phyloP scores from a whole-genome alignment of 1,140 invertebrate genomes.

The Monomorium pharaonis region DNA sequence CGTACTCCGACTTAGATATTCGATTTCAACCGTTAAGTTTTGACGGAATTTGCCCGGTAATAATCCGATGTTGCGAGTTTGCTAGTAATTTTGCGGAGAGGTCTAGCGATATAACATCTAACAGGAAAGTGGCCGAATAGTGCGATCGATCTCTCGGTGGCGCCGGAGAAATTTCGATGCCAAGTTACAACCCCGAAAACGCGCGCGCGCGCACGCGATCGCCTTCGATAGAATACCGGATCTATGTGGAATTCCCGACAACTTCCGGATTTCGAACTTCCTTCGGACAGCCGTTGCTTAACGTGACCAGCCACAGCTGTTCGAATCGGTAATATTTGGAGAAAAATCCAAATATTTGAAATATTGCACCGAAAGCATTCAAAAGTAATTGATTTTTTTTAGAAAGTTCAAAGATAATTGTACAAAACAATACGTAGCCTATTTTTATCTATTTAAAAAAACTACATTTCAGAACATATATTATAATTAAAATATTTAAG shows the following conservation, averaged over 20 bases:
- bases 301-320: slow-evolving; percentile 20
- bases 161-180: slow-evolving; percentile 28
- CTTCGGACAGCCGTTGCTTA: slow-evolving; percentile 36
- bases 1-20: slow-evolving; percentile 47
- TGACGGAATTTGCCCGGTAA: slow-evolving; percentile 39
- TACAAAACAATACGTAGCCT: background rate
- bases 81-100: slow-evolving; percentile 55
- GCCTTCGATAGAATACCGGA: slow-evolving; percentile 26
- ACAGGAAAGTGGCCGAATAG: slow-evolving; percentile 28
- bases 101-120: slow-evolving; percentile 41
- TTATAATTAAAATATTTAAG: background rate
- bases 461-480: background rate
- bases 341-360: slow-evolving; percentile 14
- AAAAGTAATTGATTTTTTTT: background rate
- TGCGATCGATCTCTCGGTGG: slow-evolving; percentile 15
- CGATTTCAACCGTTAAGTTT: slow-evolving; percentile 47
- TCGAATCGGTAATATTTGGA: slow-evolving; percentile 1
- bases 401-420: background rate
- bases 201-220: background rate
- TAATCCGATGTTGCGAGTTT: slow-evolving; percentile 53
- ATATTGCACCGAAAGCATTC: background rate
- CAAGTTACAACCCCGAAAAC: slow-evolving; percentile 10
- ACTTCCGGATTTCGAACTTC: slow-evolving; percentile 29
- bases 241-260: slow-evolving; percentile 20
- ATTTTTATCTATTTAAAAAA: background rate